These are phyloP conservation scores for Celastrina argiolus DNA, from an alignment of 2,888 invertebrate genomes.

Conservation along the genomic window DNA sequence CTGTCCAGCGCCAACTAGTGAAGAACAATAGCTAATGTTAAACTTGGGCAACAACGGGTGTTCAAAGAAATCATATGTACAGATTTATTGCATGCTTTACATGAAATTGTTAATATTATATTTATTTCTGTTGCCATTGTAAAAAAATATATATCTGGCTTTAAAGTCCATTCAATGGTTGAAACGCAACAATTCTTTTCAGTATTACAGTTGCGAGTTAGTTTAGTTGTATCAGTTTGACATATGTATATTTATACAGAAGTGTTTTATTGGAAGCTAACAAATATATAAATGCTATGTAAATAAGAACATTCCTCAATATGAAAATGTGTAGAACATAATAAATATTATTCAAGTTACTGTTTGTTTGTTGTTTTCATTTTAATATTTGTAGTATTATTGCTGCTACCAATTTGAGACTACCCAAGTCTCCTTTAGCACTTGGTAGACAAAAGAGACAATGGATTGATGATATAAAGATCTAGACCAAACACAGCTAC, in stretches of 20 bases:
- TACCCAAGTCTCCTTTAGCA: no score
- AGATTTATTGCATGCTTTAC: conserved; percentile 24
- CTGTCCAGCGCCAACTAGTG: conserved; percentile 39
- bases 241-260: conserved; percentile 43
- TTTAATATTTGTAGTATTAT: conserved; percentile 21
- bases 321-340: conserved; percentile 76
- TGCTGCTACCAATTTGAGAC: background rate
- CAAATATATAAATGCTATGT: conserved; percentile 60
- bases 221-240: conserved; percentile 40
- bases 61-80: conserved; percentile 23
- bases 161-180: conserved; percentile 39
- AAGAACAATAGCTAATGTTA: conserved; percentile 44
- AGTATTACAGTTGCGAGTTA: conserved; percentile 61
- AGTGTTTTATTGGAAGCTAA: conserved; percentile 53
- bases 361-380: conserved; percentile 63
- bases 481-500: no score
- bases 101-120: conserved; percentile 28
- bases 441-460: no score
- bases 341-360: conserved; percentile 78
- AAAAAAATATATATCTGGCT: conserved; percentile 31
- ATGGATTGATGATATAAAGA: no score
- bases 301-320: conserved; percentile 79
- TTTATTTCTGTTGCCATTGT: conserved; percentile 38
- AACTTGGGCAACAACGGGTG: background rate
- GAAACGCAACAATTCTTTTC: conserved; percentile 47